Conservation (phyloP, 2,888 invertebrate genomes). For the Platerodrilus igneus region DNA sequence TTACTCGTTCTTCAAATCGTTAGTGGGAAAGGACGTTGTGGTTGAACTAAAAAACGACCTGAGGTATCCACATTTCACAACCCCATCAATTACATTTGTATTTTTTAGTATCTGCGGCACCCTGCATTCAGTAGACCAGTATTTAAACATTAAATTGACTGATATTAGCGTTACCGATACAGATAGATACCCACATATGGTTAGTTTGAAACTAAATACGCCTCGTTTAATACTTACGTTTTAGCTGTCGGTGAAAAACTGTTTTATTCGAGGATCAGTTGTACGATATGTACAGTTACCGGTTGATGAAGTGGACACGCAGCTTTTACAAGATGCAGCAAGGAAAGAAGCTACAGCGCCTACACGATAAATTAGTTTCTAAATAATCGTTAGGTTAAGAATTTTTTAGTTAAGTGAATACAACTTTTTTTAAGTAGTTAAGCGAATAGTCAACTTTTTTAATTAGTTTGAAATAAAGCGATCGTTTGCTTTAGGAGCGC, state of each 20-base stretch:
- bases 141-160: constrained; percentile 95
- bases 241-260: constrained; percentile 94
- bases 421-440: too few relatives aligned
- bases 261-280: constrained; percentile 98
- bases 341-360: constrained; percentile 91
- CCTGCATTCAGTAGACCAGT: constrained; percentile 98
- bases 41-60: constrained; percentile 98
- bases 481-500: too few relatives aligned
- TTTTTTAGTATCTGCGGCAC: constrained; percentile 93
- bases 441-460: too few relatives aligned
- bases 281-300: constrained; percentile 97
- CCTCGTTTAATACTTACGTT: constrained; percentile 31
- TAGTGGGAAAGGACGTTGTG: constrained; percentile 97
- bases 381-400: too few relatives aligned
- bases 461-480: too few relatives aligned
- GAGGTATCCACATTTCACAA: constrained; percentile 54
- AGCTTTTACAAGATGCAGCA: constrained; percentile 94
- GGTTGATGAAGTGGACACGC: constrained; percentile 97
- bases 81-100: constrained; percentile 3
- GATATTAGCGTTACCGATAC: constrained; percentile 98
- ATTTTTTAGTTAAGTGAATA: too few relatives aligned
- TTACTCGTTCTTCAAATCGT: constrained; percentile 98
- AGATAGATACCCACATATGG: constrained; percentile 98
- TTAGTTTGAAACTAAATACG: too few relatives aligned
- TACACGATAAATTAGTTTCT: constrained; percentile 75